Conservation (phyloP, 1,140 invertebrate species). For the Drosophila gunungcola region DNA sequence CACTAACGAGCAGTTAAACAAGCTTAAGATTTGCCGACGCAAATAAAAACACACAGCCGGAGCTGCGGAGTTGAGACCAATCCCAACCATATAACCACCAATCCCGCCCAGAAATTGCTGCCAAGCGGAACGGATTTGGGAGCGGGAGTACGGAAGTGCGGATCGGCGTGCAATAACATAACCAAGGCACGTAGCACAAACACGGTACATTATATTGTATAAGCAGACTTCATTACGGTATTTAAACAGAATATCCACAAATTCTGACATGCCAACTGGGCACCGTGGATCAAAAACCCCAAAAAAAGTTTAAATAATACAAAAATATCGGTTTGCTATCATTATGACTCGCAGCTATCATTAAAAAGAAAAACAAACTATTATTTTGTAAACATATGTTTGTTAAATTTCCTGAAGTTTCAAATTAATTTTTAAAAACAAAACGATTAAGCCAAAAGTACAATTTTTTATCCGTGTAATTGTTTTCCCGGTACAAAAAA, state of each 20-base stretch:
- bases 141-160: slow-evolving; percentile 49
- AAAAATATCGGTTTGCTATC: not conserved
- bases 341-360: not conserved
- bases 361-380: not conserved
- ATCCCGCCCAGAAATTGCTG: slow-evolving; percentile 22
- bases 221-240: slow-evolving; percentile 84
- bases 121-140: slow-evolving; percentile 34
- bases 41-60: slow-evolving; percentile 76
- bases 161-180: slow-evolving; percentile 81
- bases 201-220: slow-evolving; percentile 84
- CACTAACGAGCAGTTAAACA: slow-evolving; percentile 83
- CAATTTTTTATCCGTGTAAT: slow-evolving; percentile 6
- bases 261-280: slow-evolving; percentile 76
- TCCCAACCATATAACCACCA: not conserved
- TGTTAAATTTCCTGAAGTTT: no score
- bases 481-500: not conserved
- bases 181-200: slow-evolving; percentile 84
- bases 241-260: slow-evolving; percentile 84
- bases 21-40: slow-evolving; percentile 81
- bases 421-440: not conserved
- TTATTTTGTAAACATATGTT: no score
- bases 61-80: not conserved
- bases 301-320: not conserved
- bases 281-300: slow-evolving; percentile 40
- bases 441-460: not conserved